These are phyloP conservation scores for Amyelois transitella DNA, from an alignment of 1,140 invertebrate genomes.

Conservation along the genomic window DNA sequence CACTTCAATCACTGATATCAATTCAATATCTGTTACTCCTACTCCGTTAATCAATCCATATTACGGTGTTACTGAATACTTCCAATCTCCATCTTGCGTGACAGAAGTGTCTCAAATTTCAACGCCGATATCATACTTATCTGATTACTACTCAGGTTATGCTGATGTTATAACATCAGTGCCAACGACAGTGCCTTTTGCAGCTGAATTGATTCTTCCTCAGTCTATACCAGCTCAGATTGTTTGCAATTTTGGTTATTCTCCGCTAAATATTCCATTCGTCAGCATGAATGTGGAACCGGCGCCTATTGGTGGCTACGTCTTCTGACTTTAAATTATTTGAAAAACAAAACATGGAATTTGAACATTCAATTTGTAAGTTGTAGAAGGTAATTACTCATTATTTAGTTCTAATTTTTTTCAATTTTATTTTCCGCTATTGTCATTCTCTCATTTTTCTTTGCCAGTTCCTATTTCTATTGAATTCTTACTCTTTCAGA, in stretches of 20 bases:
- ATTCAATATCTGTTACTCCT: neutral
- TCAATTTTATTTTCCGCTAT: no score
- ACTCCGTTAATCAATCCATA: neutral
- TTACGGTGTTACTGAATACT: neutral
- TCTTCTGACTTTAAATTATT: neutral
- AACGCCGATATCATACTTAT: neutral
- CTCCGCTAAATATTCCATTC: conserved; percentile 21
- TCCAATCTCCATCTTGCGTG: neutral
- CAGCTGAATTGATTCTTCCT: conserved; percentile 30
- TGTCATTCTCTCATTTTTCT: no score
- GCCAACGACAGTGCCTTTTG: conserved; percentile 6
- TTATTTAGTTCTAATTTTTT: no score
- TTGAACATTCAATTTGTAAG: no score
- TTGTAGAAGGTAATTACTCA: no score
- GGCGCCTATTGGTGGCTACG: conserved; percentile 19
- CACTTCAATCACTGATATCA: neutral
- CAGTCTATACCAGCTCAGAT: conserved; percentile 32
- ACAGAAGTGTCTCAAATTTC: neutral
- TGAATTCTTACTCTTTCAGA: no score
- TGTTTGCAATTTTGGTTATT: conserved; percentile 31
- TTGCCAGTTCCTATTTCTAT: no score
- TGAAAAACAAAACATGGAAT: no score
- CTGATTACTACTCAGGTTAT: neutral
- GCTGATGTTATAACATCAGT: neutral
- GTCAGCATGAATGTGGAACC: conserved; percentile 35